Percentiles rank a stretch among this genome's conserved stretches.
These are phyloP conservation scores for Prochilodus magdalenae DNA, from an alignment of 2,113 vertebrate species.

Conservation along the genomic window DNA sequence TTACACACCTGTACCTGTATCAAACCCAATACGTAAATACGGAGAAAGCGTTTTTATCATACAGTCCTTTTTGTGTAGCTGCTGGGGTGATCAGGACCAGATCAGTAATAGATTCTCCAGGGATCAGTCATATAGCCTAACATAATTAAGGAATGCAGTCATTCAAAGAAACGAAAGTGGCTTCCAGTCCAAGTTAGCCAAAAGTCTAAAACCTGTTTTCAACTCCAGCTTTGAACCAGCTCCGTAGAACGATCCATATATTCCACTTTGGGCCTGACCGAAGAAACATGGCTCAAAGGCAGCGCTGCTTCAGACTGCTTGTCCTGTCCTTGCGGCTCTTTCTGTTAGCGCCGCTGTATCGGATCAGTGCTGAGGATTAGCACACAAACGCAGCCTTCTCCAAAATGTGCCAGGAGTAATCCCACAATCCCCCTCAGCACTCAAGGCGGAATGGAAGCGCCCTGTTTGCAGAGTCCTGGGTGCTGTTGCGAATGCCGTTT, in stretches of 20 bases:
- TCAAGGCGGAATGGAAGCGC: background rate
- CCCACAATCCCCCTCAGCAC: background rate
- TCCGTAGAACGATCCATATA: background rate
- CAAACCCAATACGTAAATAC: too few relatives aligned
- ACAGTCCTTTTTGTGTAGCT: too few relatives aligned
- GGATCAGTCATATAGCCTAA: too few relatives aligned
- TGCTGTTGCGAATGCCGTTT: background rate
- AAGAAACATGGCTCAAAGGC: background rate
- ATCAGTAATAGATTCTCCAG: too few relatives aligned
- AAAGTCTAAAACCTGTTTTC: too few relatives aligned
- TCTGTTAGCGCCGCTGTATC: background rate
- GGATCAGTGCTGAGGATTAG: slow-evolving; percentile 5
- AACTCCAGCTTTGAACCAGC: too few relatives aligned
- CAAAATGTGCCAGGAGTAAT: background rate
- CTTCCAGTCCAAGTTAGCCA: too few relatives aligned
- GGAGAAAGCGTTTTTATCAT: too few relatives aligned
- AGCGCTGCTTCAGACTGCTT: background rate
- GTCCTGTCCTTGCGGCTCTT: background rate
- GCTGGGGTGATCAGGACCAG: too few relatives aligned
- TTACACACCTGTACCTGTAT: too few relatives aligned
- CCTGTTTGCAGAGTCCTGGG: background rate
- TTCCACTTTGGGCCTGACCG: background rate
- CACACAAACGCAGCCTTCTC: background rate
- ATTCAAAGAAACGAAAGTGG: too few relatives aligned
- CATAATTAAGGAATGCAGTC: too few relatives aligned